Percentiles rank a stretch among this genome's conserved stretches.
phyloP scores from a whole-genome alignment of 2,113 vertebrate genomes.

The Sterna hirundo region DNA sequence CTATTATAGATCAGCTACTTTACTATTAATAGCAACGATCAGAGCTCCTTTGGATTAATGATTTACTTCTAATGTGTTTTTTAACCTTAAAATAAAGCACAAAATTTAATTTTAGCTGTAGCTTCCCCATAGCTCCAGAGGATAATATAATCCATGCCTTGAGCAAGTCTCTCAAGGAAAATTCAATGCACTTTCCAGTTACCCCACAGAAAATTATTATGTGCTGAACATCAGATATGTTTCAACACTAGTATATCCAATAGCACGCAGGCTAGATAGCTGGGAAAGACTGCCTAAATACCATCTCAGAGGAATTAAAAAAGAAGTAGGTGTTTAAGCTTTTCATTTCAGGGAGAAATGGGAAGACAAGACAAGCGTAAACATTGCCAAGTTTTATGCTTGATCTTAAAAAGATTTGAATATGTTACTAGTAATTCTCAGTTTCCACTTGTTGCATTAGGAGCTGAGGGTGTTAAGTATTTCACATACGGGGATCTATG shows the following conservation, averaged over 20 bases:
- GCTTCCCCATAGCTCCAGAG: background rate
- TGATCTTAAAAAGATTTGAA: background rate
- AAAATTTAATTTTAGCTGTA: constrained; percentile 1
- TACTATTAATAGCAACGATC: constrained; percentile 50
- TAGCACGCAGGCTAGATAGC: background rate
- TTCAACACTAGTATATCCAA: background rate
- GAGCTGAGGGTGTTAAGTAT: background rate
- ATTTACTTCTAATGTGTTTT: constrained; percentile 48
- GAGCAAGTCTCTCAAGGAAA: constrained; percentile 6
- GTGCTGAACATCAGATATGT: background rate
- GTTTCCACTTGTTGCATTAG: background rate
- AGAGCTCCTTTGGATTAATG: constrained; percentile 5
- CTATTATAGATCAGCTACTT: background rate
- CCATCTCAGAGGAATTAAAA: background rate
- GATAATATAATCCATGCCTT: constrained; percentile 1
- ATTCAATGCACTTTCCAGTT: background rate
- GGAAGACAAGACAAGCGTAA: background rate
- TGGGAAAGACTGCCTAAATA: background rate
- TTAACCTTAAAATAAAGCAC: constrained; percentile 48
- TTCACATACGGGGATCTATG: background rate
- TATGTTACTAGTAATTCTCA: background rate
- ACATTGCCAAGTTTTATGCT: background rate
- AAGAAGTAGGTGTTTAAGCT: background rate
- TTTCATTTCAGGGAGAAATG: background rate
- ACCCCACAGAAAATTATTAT: background rate